Evolutionary conservation across 2,888 invertebrate species (phyloP), one percentile per base, ranked within the genome.

Genomic region (Habrosyne pyritoides): DNA sequence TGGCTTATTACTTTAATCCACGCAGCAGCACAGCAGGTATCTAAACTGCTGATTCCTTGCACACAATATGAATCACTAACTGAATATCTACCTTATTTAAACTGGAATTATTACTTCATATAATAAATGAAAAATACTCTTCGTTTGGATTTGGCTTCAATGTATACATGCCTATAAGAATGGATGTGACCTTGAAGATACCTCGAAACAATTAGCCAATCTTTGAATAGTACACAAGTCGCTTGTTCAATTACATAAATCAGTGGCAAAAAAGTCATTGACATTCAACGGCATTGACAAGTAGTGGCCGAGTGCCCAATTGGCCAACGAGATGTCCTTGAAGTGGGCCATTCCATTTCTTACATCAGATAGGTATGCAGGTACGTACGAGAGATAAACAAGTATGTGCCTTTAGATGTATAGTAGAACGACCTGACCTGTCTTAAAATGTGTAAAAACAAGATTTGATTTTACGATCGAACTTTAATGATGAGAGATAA

Each of bases 301-400:
- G 67, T 61, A 61, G 61, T 73, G 78, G 73, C 75, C 75, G 71
- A 71, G 70, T 75, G 75, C 71, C 71, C 78, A 77, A 81, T 77
- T 76, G 74, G 69, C 60, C 71, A 75, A 75, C 71, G 69, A 69
- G 71, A 67, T 77, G 81, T 75, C 81, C 77, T 83, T 82, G 78
- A 66, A 71, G 73, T 78, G 69, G 68, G 65, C 69, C 70, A 69
- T 63, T 60, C 66, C 60, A 62, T 72, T 77, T 69, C 67, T 61
- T 61, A 71, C 18, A 64, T 69, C 56, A 69, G 62, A 64, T 48
- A 59, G 56, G 55, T 60, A 57, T 58, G 24, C 7, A 24, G 10
- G 33, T 33, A 36, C n/a, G 42, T 42, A 42, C 12, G 4, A 36
- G n/a, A 36, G 14, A 42, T 5, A 7, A 42, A 7, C 42, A 18